These are phyloP conservation scores for Symphodus melops DNA, from an alignment of 2,113 vertebrate species.

Conservation along the genomic window DNA sequence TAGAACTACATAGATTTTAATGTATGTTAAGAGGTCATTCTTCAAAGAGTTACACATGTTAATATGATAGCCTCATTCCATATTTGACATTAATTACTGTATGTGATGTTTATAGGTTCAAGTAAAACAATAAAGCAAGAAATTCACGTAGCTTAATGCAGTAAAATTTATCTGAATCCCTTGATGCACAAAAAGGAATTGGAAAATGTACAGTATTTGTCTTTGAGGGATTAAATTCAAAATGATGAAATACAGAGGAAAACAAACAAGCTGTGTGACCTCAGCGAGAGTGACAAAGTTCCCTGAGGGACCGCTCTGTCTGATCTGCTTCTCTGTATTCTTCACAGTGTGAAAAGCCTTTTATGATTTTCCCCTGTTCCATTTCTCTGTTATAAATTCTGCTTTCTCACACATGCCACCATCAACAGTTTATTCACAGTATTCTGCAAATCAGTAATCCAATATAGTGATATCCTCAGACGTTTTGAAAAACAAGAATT, in stretches of 20 bases:
- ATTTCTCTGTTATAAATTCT: constrained; percentile 31
- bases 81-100: background rate
- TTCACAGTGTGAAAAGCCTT: constrained; percentile 76
- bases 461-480: background rate
- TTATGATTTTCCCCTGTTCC: constrained; percentile 54
- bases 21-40: background rate
- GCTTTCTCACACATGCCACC: background rate
- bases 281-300: constrained; percentile 56
- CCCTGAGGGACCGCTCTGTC: constrained; percentile 55
- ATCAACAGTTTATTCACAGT: constrained; percentile 2
- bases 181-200: background rate
- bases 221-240: constrained; percentile 8
- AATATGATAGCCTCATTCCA: background rate
- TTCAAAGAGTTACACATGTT: constrained; percentile 2
- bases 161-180: background rate
- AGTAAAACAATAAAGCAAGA: background rate
- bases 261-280: constrained; percentile 63
- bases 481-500: background rate
- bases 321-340: constrained; percentile 58
- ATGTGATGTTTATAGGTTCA: background rate
- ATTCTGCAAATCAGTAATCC: constrained; percentile 1
- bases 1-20: background rate
- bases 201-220: background rate
- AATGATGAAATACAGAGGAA: constrained; percentile 20
- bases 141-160: background rate